phyloP scores from a whole-genome alignment of 2,797 vertebrate species.

The Cottoperca gobio region DNA sequence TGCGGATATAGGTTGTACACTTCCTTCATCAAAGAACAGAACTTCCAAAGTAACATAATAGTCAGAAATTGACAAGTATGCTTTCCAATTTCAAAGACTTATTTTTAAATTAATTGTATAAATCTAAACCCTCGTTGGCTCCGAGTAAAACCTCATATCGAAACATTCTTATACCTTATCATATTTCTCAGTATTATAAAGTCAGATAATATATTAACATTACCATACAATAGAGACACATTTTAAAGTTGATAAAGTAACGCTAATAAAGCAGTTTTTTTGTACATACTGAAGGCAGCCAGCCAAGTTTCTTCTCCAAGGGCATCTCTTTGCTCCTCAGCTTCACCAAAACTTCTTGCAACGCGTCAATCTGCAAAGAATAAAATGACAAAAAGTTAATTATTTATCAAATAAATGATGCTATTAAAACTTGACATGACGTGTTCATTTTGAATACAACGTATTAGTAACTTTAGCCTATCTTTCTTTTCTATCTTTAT shows the following conservation, averaged over 20 bases:
- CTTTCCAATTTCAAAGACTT: background rate
- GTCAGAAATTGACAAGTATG: background rate
- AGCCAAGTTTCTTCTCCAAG: conserved; percentile 87
- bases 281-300: conserved; percentile 85
- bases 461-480: background rate
- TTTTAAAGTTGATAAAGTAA: background rate
- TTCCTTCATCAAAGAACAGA: background rate
- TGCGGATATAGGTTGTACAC: background rate
- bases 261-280: background rate
- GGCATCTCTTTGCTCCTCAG: conserved; percentile 85
- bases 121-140: background rate
- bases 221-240: background rate
- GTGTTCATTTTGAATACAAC: background rate
- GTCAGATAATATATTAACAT: background rate
- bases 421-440: background rate
- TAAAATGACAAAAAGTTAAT: background rate
- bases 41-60: background rate
- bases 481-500: background rate
- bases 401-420: background rate
- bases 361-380: conserved; percentile 81
- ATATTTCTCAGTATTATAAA: background rate
- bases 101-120: background rate
- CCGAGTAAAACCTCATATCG: background rate
- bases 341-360: conserved; percentile 87
- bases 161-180: background rate